Percentiles rank a stretch among this genome's conserved stretches.
Evolutionary conservation across 2,797 vertebrate genomes (phyloP).

Genomic region (Argentina silus): DNA sequence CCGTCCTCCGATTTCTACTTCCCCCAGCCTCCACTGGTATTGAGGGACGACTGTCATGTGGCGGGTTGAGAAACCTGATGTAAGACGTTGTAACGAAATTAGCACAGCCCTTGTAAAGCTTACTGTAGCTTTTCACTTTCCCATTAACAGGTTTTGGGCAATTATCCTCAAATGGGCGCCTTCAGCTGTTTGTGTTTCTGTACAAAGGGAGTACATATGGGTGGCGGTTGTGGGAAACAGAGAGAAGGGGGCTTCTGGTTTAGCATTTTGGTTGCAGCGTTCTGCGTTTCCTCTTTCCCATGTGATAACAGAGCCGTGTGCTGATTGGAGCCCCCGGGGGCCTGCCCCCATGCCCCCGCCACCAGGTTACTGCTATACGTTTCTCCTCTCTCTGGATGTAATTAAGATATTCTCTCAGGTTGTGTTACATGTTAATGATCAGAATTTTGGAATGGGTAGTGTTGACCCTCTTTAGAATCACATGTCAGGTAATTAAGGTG

Average conservation of each 20-base stretch:
- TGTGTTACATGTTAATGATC: constrained; percentile 61
- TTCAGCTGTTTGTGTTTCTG: constrained; percentile 40
- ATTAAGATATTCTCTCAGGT: constrained; percentile 56
- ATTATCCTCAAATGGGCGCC: constrained; percentile 42
- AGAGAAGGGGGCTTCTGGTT: not conserved
- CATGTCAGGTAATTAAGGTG: constrained; percentile 50
- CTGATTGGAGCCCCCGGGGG: constrained; percentile 56
- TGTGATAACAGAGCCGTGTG: constrained; percentile 39
- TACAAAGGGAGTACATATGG: constrained; percentile 25
- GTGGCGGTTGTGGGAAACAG: constrained; percentile 43
- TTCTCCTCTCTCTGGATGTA: constrained; percentile 43
- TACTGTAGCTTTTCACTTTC: constrained; percentile 25
- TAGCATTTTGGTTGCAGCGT: not conserved
- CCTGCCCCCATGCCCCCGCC: constrained; percentile 24
- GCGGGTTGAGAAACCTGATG: not conserved
- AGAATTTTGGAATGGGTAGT: constrained; percentile 12
- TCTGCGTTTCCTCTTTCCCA: constrained; percentile 23
- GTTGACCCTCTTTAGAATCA: constrained; percentile 46
- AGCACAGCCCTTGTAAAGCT: constrained; percentile 36
- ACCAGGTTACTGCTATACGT: constrained; percentile 2
- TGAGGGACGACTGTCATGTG: not conserved
- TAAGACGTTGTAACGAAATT: constrained; percentile 9
- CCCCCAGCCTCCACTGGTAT: not conserved
- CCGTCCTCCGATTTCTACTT: constrained; percentile 1
- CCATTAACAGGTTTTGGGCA: constrained; percentile 19